Conservation (phyloP, 2,888 invertebrate species). For the Antheraea yamamai region DNA sequence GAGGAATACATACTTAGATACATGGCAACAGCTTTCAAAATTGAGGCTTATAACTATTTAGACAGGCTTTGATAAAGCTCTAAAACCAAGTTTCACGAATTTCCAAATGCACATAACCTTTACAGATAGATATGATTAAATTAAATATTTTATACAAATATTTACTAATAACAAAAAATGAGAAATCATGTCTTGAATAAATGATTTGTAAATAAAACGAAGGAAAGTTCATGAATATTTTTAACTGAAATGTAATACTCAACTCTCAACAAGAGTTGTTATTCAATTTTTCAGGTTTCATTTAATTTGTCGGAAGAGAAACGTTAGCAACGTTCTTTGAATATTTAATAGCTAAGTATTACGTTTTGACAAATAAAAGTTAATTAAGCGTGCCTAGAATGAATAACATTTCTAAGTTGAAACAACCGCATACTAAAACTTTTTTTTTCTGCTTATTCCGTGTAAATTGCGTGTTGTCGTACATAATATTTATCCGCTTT, state of each 20-base stretch:
- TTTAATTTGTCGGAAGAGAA: constrained; percentile 2
- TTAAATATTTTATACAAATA: neutral
- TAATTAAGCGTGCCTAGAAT: constrained; percentile 7
- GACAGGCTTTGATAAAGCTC: neutral
- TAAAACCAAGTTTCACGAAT: neutral
- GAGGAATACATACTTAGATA: neutral
- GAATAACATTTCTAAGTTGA: neutral
- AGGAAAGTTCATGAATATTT: neutral
- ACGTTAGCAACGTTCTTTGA: constrained; percentile 27
- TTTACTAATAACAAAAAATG: neutral
- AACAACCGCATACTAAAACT: neutral
- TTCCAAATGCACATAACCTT: neutral
- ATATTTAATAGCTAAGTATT: constrained; percentile 33
- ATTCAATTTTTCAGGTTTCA: constrained; percentile 12
- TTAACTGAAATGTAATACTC: constrained; percentile 5
- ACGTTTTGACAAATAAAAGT: constrained; percentile 20
- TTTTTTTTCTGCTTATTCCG: neutral
- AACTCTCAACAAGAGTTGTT: neutral
- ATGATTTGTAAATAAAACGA: neutral
- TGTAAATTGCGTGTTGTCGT: neutral
- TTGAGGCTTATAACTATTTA: neutral
- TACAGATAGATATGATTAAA: neutral
- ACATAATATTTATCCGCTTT: neutral
- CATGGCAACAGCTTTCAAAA: neutral
- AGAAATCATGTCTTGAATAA: neutral